Evolutionary conservation across 2,797 vertebrate species (phyloP).

Genomic region (Epinephelus malabaricus): DNA sequence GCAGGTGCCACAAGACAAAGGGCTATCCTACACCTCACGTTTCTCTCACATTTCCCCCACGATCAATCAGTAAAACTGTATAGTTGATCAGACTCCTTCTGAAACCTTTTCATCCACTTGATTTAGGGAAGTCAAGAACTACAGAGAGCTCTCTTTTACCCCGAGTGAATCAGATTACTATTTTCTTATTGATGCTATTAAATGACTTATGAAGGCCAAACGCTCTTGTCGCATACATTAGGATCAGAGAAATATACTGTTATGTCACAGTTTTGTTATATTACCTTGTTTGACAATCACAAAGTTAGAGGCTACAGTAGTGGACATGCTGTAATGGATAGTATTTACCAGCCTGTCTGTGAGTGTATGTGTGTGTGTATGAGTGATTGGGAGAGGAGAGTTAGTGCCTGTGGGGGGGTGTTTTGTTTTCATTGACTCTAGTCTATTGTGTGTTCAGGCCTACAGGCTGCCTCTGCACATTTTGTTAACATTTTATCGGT

Average conservation of each 20-base stretch:
- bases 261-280: neutral
- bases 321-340: constrained; percentile 20
- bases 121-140: constrained; percentile 32
- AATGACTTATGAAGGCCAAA: neutral
- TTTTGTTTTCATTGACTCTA: constrained; percentile 75
- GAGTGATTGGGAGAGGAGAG: constrained; percentile 24
- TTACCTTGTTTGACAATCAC: neutral
- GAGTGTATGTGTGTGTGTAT: constrained; percentile 30
- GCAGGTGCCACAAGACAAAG: constrained; percentile 71
- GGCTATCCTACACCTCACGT: constrained; percentile 72
- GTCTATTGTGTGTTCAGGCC: constrained; percentile 69
- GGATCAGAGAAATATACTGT: constrained; percentile 8
- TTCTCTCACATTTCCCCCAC: constrained; percentile 67
- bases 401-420: constrained; percentile 43
- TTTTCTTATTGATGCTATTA: neutral
- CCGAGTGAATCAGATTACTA: constrained; percentile 15
- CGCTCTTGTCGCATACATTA: neutral
- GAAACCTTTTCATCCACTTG: constrained; percentile 32
- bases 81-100: constrained; percentile 27
- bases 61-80: constrained; percentile 48
- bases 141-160: constrained; percentile 21
- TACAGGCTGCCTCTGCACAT: constrained; percentile 71
- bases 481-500: constrained; percentile 71
- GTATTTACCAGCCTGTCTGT: constrained; percentile 51
- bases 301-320: constrained; percentile 6